phyloP scores from a whole-genome alignment of 2,113 vertebrate genomes.

The Oenanthe oenanthe region DNA sequence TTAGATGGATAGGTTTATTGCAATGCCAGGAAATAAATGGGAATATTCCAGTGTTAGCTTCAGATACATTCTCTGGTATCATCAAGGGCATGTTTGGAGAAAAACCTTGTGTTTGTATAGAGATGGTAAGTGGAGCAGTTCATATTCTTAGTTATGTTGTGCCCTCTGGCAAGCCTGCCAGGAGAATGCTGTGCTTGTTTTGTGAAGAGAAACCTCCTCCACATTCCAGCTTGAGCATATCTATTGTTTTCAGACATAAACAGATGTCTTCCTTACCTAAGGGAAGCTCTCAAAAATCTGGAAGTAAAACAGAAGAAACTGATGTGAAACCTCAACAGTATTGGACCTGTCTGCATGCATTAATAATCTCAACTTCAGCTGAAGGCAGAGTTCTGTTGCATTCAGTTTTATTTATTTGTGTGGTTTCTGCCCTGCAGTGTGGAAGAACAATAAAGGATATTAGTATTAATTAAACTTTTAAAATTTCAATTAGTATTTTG shows the following conservation, averaged over 20 bases:
- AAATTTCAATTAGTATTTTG: not conserved
- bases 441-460: not conserved
- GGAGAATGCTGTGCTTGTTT: constrained; percentile 70
- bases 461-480: not conserved
- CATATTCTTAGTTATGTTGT: constrained; percentile 70
- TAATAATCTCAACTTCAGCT: constrained; percentile 50
- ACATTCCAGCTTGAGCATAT: constrained; percentile 61
- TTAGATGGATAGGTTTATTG: not conserved
- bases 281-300: constrained; percentile 69
- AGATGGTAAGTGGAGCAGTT: constrained; percentile 66
- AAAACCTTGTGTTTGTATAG: constrained; percentile 60
- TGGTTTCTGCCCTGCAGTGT: not conserved
- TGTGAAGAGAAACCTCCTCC: constrained; percentile 60
- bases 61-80: constrained; percentile 45
- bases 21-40: not conserved
- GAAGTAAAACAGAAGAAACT: constrained; percentile 67
- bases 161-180: constrained; percentile 70
- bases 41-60: constrained; percentile 21
- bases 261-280: constrained; percentile 69
- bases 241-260: constrained; percentile 64
- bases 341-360: constrained; percentile 64
- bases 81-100: constrained; percentile 37
- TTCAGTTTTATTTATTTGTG: constrained; percentile 30
- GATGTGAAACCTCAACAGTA: constrained; percentile 63
- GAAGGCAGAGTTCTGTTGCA: constrained; percentile 49